A percentile compares a stretch with the other conserved stretches of the same genome.
Conservation (phyloP, 2,797 vertebrate genomes). For the Sternotherus odoratus region DNA sequence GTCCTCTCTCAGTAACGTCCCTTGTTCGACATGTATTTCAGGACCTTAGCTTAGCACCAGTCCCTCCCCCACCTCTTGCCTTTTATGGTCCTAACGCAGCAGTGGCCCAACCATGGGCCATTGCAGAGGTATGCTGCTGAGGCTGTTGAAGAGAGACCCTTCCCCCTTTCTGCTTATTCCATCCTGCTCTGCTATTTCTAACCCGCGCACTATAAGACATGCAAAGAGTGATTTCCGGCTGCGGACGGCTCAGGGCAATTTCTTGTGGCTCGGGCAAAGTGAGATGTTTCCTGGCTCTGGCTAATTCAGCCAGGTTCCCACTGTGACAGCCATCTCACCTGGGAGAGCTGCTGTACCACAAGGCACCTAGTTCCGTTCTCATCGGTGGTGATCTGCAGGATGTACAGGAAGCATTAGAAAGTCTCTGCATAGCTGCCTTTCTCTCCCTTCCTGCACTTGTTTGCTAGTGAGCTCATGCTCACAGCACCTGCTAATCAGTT, state of each 20-base stretch:
- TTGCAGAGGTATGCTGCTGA: not conserved
- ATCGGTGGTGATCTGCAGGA: not conserved
- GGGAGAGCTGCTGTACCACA: not conserved
- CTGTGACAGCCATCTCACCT: not conserved
- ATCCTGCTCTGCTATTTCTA: not conserved
- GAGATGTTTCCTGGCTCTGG: not conserved
- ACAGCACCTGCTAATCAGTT: not conserved
- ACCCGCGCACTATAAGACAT: not conserved
- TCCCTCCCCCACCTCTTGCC: conserved; percentile 63
- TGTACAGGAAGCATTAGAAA: not conserved
- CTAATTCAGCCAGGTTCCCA: not conserved
- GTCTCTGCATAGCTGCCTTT: not conserved
- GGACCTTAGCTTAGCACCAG: not conserved
- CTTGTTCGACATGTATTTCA: not conserved
- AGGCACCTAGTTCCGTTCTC: not conserved
- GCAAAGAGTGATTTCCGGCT: not conserved
- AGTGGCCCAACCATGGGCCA: conserved; percentile 54
- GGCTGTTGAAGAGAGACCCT: rapidly evolving
- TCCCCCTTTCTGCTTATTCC: not conserved
- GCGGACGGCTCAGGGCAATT: not conserved
- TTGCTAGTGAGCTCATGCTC: not conserved
- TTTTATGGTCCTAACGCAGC: conserved; percentile 69
- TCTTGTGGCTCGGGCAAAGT: not conserved
- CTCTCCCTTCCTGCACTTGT: rapidly evolving
- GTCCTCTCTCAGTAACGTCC: not conserved